Conservation (phyloP, 2,113 vertebrate genomes). For the Hydrolagus affinis region DNA sequence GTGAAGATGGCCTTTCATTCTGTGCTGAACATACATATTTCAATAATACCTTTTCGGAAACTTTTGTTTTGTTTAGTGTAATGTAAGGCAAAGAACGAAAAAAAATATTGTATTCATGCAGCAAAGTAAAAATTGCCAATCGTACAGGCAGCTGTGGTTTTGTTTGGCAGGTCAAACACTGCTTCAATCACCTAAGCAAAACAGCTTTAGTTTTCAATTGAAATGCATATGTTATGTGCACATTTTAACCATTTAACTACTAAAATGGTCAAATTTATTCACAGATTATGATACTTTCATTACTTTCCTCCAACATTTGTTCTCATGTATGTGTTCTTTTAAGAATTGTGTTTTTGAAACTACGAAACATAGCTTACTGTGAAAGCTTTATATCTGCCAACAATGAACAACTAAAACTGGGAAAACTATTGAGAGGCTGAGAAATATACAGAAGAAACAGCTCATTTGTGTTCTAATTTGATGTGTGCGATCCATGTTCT, state of each 20-base stretch:
- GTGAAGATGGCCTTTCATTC: not conserved
- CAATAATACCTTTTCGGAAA: not conserved
- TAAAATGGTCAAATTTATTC: not conserved
- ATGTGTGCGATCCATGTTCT: too few species aligned
- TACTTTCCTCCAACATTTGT: not conserved
- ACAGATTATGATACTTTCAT: not conserved
- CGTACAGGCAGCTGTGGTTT: not conserved
- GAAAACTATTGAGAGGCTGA: not conserved
- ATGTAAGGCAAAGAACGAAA: not conserved
- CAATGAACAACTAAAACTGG: not conserved
- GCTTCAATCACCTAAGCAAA: not conserved
- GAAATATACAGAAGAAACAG: too few species aligned
- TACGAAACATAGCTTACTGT: too few species aligned
- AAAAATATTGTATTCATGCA: not conserved
- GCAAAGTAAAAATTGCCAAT: not conserved
- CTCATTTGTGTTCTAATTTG: too few species aligned
- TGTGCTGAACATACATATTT: not conserved
- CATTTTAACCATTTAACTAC: not conserved
- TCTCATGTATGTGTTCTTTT: not conserved
- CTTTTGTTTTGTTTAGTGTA: not conserved
- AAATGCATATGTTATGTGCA: not conserved
- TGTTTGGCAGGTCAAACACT: not conserved
- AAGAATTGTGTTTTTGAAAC: too few species aligned
- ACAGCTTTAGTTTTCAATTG: not conserved
- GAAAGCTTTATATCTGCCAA: not conserved